Base-by-base conservation (phyloP, 2,797 vertebrate species). In the Lateolabrax maculatus region DNA sequence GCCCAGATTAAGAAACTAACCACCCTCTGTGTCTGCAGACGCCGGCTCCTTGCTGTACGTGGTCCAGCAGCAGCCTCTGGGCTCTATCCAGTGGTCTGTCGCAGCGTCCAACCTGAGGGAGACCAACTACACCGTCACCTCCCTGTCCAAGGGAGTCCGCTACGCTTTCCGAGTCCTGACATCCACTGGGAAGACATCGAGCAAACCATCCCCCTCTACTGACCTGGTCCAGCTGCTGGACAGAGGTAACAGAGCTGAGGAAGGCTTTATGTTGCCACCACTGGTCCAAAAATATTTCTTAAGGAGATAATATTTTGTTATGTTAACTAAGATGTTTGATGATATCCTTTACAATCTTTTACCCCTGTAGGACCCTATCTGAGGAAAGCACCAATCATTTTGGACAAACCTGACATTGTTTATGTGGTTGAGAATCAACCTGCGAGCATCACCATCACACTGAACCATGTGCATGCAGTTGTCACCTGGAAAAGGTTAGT, bases 11-110 rank as follows among this genome's bases (percentile, higher is more conserved):
- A 10, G 27, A 34, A 46, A 16, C 43, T 36, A 41, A 70, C 31
- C 19, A 25, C 2, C 6, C 0, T 51, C 4, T 74, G 69, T 74
- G 6, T 15, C 49, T 53, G 13, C 94, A 99, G 98, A 98, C 62
- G 86, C 93, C 1, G 89, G 89, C 27, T 94, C 95, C 0, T 83
- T 99, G 92, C 95, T 96, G 5, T 99, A 98, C 8, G 89, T 95
- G 5, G 93, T 99, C 60, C 98, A 99, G 93, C 97, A 98, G 92
- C 98, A 99, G 91, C 93, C 96, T 58, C 80, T 98, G 83, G 98
- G 97, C 64, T 96, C 96, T 0, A 96, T 93, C 66, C 97, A 99
- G 89, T 99, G 98, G 98, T 96, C 94, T 0, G 94, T 94, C 0
- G 93, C 97, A 71, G 96, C 93, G 7, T 92, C 95, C 0, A 96